These are phyloP conservation scores for Phrynocephalus forsythii DNA, from an alignment of 2,797 vertebrate genomes.

Conservation along the genomic window DNA sequence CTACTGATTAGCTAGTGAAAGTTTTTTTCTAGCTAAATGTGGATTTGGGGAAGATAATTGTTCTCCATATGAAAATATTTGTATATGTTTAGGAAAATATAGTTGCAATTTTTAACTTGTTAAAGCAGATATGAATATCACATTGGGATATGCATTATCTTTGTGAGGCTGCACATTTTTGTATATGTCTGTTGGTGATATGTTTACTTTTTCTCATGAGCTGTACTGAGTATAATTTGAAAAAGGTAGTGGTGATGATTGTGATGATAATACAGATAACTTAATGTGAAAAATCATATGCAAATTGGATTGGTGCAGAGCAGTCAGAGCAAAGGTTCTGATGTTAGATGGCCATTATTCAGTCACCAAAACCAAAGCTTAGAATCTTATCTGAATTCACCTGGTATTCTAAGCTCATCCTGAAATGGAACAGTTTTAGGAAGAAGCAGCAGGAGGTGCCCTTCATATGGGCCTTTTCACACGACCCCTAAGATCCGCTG, in stretches of 20 bases:
- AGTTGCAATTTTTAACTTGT: background rate
- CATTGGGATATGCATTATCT: background rate
- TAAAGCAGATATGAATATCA: slow-evolving; percentile 3
- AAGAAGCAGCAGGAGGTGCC: background rate
- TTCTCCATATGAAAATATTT: background rate
- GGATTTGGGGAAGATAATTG: background rate
- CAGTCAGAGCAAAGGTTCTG: background rate
- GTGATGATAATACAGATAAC: background rate
- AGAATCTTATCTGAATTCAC: background rate
- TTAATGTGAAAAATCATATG: background rate
- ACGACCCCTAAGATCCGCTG: no score
- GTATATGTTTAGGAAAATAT: background rate
- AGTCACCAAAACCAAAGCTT: background rate
- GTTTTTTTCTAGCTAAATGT: background rate
- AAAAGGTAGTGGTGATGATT: background rate
- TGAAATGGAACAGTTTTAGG: background rate
- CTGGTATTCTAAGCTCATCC: background rate
- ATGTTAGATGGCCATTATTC: background rate
- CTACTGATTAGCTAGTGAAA: slow-evolving; percentile 11
- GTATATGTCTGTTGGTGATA: background rate
- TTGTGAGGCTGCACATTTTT: background rate
- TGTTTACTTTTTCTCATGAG: background rate
- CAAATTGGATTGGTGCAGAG: background rate
- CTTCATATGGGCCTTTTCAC: background rate
- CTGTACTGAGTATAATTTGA: background rate